Percentiles rank a stretch among this genome's conserved stretches.
Conservation (phyloP, 2,113 vertebrate genomes). For the Pelmatolapia mariae region DNA sequence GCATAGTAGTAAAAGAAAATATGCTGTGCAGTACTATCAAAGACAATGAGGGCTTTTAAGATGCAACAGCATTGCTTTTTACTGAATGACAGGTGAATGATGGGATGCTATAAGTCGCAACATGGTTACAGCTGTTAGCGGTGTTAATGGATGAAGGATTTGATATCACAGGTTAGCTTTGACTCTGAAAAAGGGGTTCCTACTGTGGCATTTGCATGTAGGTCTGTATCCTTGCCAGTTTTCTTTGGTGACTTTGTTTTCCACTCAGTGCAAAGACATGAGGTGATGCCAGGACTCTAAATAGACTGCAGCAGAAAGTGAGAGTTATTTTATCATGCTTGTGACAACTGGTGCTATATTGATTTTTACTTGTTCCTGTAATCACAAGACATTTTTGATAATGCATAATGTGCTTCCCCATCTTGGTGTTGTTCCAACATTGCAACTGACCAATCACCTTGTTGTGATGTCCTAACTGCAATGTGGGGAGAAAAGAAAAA, state of each 20-base stretch:
- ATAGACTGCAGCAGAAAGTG: not conserved
- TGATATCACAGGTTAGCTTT: not conserved
- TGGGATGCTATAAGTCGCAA: not conserved
- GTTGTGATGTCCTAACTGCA: not conserved
- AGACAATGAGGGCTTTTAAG: not conserved
- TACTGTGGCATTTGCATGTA: not conserved
- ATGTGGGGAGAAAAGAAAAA: not conserved
- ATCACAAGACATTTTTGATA: not conserved
- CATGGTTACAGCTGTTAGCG: not conserved
- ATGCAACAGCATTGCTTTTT: not conserved
- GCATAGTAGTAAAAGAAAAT: not conserved
- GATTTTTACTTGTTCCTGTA: not conserved
- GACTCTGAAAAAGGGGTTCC: not conserved
- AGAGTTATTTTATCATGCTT: not conserved
- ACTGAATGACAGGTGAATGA: not conserved
- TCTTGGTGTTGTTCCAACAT: not conserved
- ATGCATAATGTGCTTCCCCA: not conserved
- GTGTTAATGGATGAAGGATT: not conserved
- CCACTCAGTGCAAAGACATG: not conserved
- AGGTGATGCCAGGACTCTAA: not conserved
- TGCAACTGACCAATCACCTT: not conserved
- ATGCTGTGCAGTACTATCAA: not conserved
- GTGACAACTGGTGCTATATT: not conserved
- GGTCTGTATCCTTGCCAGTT: not conserved
- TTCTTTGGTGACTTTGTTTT: not conserved